These are phyloP conservation scores for Dreissena polymorpha DNA, from an alignment of 1,140 invertebrate genomes.

Conservation along the genomic window DNA sequence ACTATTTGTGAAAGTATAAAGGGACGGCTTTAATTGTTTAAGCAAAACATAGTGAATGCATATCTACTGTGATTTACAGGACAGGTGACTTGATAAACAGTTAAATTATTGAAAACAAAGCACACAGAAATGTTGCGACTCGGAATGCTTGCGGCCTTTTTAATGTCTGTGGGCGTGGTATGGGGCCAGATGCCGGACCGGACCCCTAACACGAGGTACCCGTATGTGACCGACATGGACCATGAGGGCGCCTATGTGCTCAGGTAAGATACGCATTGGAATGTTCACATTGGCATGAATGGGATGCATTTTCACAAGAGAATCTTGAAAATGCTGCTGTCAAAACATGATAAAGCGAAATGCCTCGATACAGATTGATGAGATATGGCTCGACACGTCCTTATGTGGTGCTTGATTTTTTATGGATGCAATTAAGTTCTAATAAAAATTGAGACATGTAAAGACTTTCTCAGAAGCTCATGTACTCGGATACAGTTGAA, in stretches of 20 bases:
- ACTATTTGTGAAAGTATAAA: no score
- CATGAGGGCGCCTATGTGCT: constrained; percentile 28
- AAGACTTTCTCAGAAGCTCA: no score
- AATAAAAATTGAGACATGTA: no score
- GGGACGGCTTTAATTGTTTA: neutral
- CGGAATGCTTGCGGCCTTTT: neutral
- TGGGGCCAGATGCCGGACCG: constrained; percentile 19
- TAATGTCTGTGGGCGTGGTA: neutral
- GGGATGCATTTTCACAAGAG: no score
- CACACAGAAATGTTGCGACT: neutral
- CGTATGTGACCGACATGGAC: constrained; percentile 22
- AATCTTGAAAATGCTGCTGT: no score
- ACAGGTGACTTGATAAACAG: neutral
- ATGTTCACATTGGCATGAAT: no score
- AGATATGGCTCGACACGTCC: no score
- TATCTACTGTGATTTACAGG: neutral
- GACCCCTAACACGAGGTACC: neutral
- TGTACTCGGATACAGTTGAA: no score
- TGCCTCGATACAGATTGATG: no score
- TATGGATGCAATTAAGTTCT: no score
- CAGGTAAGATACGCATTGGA: neutral
- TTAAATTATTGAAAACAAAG: neutral
- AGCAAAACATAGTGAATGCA: neutral
- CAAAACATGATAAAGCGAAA: no score
- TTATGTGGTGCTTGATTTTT: no score